Evolutionary conservation across 2,888 invertebrate genomes (phyloP), one percentile per base, ranked within the genome.

Genomic region (Agonopterix heracliana): DNA sequence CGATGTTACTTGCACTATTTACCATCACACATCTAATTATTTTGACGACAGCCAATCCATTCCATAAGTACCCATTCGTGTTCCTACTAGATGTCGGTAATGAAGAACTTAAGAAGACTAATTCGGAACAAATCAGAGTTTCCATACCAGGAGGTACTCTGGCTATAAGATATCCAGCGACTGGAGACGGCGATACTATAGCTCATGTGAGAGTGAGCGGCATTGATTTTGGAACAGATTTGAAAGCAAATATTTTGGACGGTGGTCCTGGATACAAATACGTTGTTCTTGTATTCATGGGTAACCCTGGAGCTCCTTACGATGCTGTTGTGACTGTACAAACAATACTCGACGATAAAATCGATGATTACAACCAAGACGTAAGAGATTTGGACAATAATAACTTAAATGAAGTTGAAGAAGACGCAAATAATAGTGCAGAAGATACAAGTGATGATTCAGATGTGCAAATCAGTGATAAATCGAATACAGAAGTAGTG

Each of bases 241-340:
- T 88, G 1, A 86, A 85, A 68, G 82, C 85, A 0, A 81, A 69
- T 50, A 80, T 88, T 13, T 65, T 79, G 9, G 84, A 87, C 52
- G 88, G 88, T 44, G 88, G 88, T 13, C 88, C 88, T 59, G 88
- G 87, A 44, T 84, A 72, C 56, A 82, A 81, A 61, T 85, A 83
- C 63, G 82, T 80, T 3, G 81, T 86, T 2, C 53, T 88, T 42
- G 77, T 81, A 54, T 79, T 88, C 45, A 71, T 74, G 59, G 85
- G 87, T 56, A 85, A 85, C 42, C 59, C 69, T 59, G 80, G 74
- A 10, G 68, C 70, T 5, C 61, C 74, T 7, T 88, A 80, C 48
- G 86, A 88, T 56, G 80, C 81, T 14, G 78, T 86, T 3, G 59
- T 88, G 44, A 84, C 86, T 40, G 59, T 87, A 50, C 71, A 85